Conservation (phyloP, 2,797 vertebrate species). For the Otolemur crassicaudatus region DNA sequence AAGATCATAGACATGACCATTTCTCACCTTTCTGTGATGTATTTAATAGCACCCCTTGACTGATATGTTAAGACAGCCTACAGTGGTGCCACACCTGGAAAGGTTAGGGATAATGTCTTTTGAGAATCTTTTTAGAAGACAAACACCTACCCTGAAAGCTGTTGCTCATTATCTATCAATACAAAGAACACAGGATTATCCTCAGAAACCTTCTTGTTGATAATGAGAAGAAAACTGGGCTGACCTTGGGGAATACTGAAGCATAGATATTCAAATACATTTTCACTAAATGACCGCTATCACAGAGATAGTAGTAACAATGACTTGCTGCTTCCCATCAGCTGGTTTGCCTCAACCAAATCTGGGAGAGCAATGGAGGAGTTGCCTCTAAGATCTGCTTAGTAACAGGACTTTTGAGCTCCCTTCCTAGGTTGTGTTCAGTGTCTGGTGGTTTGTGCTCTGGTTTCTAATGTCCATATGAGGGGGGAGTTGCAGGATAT, state of each 20-base stretch:
- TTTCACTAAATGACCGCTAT: neutral
- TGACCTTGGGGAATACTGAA: neutral
- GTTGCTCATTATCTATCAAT: neutral
- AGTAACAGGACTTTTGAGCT: neutral
- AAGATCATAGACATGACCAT: neutral
- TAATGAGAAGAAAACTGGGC: neutral
- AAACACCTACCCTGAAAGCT: neutral
- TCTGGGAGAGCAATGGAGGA: neutral
- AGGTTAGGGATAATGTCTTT: neutral
- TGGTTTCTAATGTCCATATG: neutral
- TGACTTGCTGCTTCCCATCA: neutral
- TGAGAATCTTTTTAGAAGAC: neutral
- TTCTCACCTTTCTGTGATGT: neutral
- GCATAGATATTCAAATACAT: neutral
- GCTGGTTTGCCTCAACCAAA: neutral
- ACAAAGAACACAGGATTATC: neutral
- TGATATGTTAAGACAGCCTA: neutral
- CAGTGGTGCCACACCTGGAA: neutral
- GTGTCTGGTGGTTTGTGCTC: neutral
- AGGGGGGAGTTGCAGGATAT: neutral
- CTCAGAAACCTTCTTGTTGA: neutral
- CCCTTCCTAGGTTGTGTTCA: neutral
- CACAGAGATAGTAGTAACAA: neutral
- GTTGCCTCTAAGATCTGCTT: neutral
- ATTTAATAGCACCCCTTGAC: neutral